Evolutionary conservation across 2,113 vertebrate species (phyloP).

Genomic region (Plotosus lineatus): DNA sequence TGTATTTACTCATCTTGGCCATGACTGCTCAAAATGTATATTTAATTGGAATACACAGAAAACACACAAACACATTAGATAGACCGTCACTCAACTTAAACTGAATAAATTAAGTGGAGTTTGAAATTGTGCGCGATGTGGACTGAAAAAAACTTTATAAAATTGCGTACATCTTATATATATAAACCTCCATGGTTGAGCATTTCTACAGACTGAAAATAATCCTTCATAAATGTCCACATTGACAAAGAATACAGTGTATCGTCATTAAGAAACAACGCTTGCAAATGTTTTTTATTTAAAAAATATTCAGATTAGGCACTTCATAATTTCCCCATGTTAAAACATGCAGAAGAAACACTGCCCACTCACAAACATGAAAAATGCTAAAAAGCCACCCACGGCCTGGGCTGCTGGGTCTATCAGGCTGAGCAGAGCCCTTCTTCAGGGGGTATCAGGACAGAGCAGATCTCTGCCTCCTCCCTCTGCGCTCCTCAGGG

Average conservation of each 20-base stretch:
- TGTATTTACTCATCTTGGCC: background rate
- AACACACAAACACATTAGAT: background rate
- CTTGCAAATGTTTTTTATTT: slow-evolving; percentile 23
- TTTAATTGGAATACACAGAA: background rate
- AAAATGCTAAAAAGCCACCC: slow-evolving; percentile 51
- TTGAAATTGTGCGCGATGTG: background rate
- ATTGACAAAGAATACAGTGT: background rate
- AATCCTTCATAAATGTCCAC: background rate
- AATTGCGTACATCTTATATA: background rate
- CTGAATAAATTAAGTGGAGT: background rate
- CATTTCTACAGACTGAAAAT: background rate
- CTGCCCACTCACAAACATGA: slow-evolving; percentile 40
- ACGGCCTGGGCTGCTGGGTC: slow-evolving; percentile 40
- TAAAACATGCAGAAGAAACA: slow-evolving; percentile 25
- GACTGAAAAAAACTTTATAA: background rate
- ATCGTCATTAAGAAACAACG: slow-evolving; percentile 21
- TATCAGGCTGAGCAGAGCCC: slow-evolving; percentile 41
- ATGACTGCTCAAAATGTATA: background rate
- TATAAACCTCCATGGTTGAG: background rate
- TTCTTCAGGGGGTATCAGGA: slow-evolving; percentile 50
- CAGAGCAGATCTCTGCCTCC: slow-evolving; percentile 51
- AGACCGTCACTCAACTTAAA: background rate
- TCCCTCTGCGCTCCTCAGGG: slow-evolving; percentile 45
- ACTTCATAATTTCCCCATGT: slow-evolving; percentile 43
- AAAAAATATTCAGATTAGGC: slow-evolving; percentile 39